A percentile compares a stretch with the other conserved stretches of the same genome.
Conservation (phyloP, 2,888 invertebrate species). For the Idaea straminata region DNA sequence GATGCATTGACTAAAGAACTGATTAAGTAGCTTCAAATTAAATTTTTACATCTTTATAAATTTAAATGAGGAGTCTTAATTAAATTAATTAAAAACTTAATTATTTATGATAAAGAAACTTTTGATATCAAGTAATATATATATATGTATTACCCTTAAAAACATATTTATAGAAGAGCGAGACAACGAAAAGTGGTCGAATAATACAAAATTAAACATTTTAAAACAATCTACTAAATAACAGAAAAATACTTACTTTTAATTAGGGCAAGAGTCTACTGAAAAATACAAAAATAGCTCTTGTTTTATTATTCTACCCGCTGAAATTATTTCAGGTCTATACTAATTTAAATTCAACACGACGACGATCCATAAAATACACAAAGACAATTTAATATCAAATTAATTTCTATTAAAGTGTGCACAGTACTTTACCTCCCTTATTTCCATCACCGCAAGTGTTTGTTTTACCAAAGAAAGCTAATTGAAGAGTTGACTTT, state of each 20-base stretch:
- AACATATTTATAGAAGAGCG: too few species aligned
- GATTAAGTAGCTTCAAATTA: background rate
- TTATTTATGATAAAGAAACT: too few species aligned
- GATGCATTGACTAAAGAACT: background rate
- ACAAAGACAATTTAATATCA: background rate
- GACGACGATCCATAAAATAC: background rate
- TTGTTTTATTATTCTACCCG: background rate
- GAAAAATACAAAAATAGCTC: background rate
- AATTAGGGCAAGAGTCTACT: background rate
- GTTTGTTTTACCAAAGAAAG: constrained; percentile 52
- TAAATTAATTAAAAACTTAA: too few species aligned
- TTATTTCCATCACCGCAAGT: constrained; percentile 27
- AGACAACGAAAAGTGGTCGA: too few species aligned
- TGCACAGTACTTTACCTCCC: constrained; percentile 15
- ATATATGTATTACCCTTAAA: too few species aligned
- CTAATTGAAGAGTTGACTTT: constrained; percentile 57
- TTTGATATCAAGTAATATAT: too few species aligned
- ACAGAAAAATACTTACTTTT: background rate
- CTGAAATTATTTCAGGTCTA: background rate
- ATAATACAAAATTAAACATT: too few species aligned
- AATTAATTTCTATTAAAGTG: constrained; percentile 9
- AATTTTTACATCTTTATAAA: too few species aligned
- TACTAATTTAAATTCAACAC: background rate
- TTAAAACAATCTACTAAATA: too few species aligned
- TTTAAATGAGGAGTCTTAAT: too few species aligned